phyloP scores from a whole-genome alignment of 1,140 invertebrate genomes.

The Drosophila ogumai region DNA sequence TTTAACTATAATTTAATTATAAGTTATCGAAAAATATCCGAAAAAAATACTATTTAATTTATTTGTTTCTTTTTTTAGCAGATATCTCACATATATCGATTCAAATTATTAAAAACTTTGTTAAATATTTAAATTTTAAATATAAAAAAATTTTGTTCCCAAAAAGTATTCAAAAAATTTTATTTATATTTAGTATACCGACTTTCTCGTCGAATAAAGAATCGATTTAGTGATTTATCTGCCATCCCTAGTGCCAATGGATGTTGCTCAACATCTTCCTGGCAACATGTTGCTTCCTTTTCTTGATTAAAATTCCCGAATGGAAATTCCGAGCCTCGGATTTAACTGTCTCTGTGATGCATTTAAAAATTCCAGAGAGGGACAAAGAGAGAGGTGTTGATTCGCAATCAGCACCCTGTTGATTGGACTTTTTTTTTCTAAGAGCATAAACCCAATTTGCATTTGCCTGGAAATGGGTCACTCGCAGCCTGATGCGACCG shows the following conservation, averaged over 20 bases:
- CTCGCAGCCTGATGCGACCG: not conserved
- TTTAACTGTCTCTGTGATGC: not conserved
- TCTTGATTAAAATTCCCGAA: not conserved
- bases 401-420: constrained; percentile 24
- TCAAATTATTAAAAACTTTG: too few species aligned
- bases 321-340: not conserved
- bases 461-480: constrained; percentile 28
- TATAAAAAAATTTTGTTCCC: too few species aligned
- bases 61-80: too few species aligned
- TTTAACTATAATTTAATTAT: too few species aligned
- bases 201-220: too few species aligned
- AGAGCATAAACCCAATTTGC: constrained; percentile 21
- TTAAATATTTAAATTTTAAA: too few species aligned
- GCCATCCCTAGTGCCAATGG: not conserved
- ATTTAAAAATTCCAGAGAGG: constrained; percentile 8
- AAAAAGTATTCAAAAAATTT: too few species aligned
- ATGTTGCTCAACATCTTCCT: not conserved
- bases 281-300: not conserved
- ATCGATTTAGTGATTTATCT: too few species aligned
- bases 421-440: constrained; percentile 15
- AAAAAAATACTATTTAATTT: too few species aligned
- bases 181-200: too few species aligned
- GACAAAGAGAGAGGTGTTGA: not conserved
- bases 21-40: too few species aligned
- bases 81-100: too few species aligned